These are phyloP conservation scores for Caenorhabditis sulstoni DNA, from an alignment of 2,888 invertebrate species.

Conservation along the genomic window DNA sequence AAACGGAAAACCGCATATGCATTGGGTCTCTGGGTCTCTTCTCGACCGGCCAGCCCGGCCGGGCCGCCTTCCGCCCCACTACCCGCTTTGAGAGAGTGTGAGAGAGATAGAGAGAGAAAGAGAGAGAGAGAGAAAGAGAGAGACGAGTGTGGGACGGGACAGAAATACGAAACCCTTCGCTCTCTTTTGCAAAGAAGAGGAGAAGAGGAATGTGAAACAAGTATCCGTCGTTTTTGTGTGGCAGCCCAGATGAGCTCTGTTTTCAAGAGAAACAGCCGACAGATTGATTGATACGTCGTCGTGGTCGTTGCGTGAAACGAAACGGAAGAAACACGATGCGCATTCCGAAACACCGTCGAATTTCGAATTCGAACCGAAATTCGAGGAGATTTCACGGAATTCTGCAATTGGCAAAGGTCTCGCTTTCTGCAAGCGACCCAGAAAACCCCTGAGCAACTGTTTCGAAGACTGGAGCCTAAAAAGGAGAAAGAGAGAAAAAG, in stretches of 20 bases:
- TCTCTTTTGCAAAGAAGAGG: conserved; percentile 26
- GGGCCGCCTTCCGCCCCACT: background rate
- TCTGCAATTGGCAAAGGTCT: no score
- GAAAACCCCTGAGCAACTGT: no score
- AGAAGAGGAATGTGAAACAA: conserved; percentile 48
- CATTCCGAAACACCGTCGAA: no score
- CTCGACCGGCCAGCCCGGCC: background rate
- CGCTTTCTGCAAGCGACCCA: no score
- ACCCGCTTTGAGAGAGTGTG: background rate
- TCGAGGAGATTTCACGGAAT: no score
- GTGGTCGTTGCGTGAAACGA: background rate
- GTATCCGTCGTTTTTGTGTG: conserved; percentile 36
- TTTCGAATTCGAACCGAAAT: no score
- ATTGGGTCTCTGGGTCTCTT: conserved; percentile 24
- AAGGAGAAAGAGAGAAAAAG: background rate
- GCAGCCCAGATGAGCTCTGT: conserved; percentile 47
- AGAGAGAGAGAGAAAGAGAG: background rate
- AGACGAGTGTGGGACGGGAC: background rate
- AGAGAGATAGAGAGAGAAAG: background rate
- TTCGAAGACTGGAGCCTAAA: background rate
- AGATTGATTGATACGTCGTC: conserved; percentile 46
- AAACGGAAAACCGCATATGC: conserved; percentile 56
- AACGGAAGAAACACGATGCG: background rate
- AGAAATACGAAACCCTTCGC: conserved; percentile 50
- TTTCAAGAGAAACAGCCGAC: background rate